phyloP scores from a whole-genome alignment of 2,888 invertebrate genomes.

The Trissoscelio sp. region DNA sequence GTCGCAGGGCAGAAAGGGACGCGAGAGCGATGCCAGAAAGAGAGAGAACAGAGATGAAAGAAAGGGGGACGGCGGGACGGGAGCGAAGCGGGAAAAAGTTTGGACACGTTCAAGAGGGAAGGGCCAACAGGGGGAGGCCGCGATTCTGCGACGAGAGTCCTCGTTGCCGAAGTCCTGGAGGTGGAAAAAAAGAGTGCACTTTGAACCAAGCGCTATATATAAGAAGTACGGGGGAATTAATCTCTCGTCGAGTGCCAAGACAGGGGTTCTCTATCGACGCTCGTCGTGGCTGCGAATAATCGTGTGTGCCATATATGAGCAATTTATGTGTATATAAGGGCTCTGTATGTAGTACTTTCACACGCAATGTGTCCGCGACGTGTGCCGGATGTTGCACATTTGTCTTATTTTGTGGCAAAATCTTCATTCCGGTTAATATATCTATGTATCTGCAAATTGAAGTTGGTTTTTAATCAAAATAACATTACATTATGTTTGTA shows the following conservation, averaged over 20 bases:
- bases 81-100: slow-evolving; percentile 79
- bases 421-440: no score
- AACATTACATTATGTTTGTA: no score
- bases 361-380: not conserved
- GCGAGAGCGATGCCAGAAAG: slow-evolving; percentile 8
- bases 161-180: slow-evolving; percentile 48
- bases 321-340: slow-evolving; percentile 23
- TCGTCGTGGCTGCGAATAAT: slow-evolving; percentile 10
- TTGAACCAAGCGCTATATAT: slow-evolving; percentile 60
- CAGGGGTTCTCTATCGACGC: slow-evolving; percentile 71
- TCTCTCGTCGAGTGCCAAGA: slow-evolving; percentile 70
- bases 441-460: no score
- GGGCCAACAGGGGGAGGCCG: slow-evolving; percentile 60
- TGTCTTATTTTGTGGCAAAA: slow-evolving; percentile 5
- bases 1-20: slow-evolving; percentile 70
- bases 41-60: slow-evolving; percentile 18
- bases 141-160: slow-evolving; percentile 58
- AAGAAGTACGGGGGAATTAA: slow-evolving; percentile 73
- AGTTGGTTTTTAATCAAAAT: no score
- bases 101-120: slow-evolving; percentile 77
- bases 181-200: slow-evolving; percentile 64
- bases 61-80: slow-evolving; percentile 48
- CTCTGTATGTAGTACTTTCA: slow-evolving; percentile 16
- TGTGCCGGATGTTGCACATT: slow-evolving; percentile 12
- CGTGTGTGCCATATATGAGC: slow-evolving; percentile 19